Evolutionary conservation across 2,797 vertebrate species (phyloP), one percentile per base, ranked within the genome.

Genomic region (Myotis pilosus): DNA sequence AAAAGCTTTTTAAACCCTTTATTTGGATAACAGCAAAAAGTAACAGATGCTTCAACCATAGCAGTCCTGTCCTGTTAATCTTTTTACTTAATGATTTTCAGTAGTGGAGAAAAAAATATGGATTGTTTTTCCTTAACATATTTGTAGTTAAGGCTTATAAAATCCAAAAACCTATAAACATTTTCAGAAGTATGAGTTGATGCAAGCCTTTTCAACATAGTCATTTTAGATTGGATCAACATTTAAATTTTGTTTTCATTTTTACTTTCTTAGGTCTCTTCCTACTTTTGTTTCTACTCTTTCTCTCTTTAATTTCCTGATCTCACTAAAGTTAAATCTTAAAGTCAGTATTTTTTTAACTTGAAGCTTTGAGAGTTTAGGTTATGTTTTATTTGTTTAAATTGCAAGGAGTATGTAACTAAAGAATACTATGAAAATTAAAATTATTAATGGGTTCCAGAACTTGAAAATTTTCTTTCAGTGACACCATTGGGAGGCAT

Each of bases 231-330:
- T 44, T 53, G 74, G 11, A 84, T 57, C 53, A 72, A 49, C 53
- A 49, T 94, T 49, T 72, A 96, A 79, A 66, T 90, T 87, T 96
- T 68, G 33, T 38, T 94, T 90, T 90, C 55, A 69, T 72, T 92
- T 92, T 92, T 55, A 57, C 57, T 53, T 72, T 66, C 36, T 92
- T 92, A 49, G 55, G 4, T 79, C 13, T 91, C 7, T 95, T 82
- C 15, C 15, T 92, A 20, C 36, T 64, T 72, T 62, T 13, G 8
- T 79, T 69, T 44, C 6, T 91, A 12, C 17, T 36, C 6, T 87
- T 17, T 49, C 28, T 79, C 2, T 44, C 5, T 30, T 88, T 81
- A 49, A 30, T 69, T 89, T 90, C 89, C 19, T 87, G 12, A 72
- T 68, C 44, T 91, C 30, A 87, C 25, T 76, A 33, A 87, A 91